Base-by-base conservation (phyloP, 2,797 vertebrate species). In the Poeciliopsis paucimaculata region DNA sequence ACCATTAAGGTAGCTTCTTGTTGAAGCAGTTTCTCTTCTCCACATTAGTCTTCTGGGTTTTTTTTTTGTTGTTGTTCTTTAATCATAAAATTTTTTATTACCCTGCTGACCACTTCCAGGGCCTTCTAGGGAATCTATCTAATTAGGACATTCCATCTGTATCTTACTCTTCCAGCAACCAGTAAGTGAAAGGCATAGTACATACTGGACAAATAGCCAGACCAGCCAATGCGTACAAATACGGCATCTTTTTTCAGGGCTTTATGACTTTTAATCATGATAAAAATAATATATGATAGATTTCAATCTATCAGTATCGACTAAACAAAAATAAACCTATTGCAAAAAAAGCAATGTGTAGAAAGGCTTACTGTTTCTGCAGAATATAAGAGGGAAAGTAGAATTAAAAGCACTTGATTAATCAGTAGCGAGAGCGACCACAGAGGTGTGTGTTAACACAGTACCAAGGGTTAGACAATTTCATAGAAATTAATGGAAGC, bases 121-220 rank as follows among this genome's bases (percentile, higher is more conserved):
- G 26, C 66, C 46, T 66, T 3, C 62, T 46, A 71, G 41, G 43
- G 64, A 34, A 74, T 68, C 26, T 77, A 23, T 76, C 18, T 82
- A 76, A 85, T 78, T 71, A 49, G 62, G 20, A 20, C 16, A 55
- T 15, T 39, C 76, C 53, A 85, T 89, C 79, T 86, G 46, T 45
- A 86, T 75, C n/a, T 53, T 46, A 77, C 72, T 55, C 77, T 80
- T 83, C 45, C 77, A 77, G 75, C 77, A 53, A 39, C 39, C 20
- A 41, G 34, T 66, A 23, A 66, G 34, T 66, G 34, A 66, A 34
- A 66, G 34, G 34, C 34, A 66, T 1, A 39, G 34, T 39, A 23
- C 34, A 20, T 66, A 6, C 62, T 39, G 18, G 18, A 66, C 62
- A 23, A 66, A 66, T 36, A 1, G 3, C 62, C 23, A 39, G 18